These are phyloP conservation scores for Tipula confusa DNA, from an alignment of 2,888 invertebrate genomes.

Conservation along the genomic window DNA sequence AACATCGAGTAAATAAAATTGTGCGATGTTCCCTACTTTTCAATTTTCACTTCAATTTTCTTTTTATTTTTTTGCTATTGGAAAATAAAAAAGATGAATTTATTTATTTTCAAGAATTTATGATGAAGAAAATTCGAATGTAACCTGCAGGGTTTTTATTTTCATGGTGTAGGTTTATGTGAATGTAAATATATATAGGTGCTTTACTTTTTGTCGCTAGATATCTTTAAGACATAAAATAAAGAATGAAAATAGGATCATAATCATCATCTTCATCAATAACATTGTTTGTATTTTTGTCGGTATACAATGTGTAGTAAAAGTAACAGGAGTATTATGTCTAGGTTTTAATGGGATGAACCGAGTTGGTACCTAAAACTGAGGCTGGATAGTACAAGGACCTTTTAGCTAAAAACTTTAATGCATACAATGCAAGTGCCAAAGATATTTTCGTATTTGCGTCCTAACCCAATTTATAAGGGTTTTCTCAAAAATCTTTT, in stretches of 20 bases:
- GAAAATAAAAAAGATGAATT: not conserved
- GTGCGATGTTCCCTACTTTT: not conserved
- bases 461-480: too few species aligned
- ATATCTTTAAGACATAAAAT: not conserved
- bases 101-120: too few species aligned
- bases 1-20: not conserved
- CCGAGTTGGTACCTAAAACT: too few species aligned
- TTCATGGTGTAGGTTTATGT: not conserved
- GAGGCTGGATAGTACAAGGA: too few species aligned
- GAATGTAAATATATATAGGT: not conserved
- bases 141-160: constrained; percentile 3
- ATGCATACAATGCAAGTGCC: too few species aligned
- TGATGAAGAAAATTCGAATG: not conserved
- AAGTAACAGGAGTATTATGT: too few species aligned
- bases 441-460: too few species aligned
- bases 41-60: not conserved
- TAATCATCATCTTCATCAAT: not conserved
- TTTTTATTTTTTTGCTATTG: not conserved
- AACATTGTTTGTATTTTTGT: not conserved
- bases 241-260: not conserved
- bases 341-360: too few species aligned
- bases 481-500: too few species aligned
- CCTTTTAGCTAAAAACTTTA: too few species aligned
- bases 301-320: not conserved
- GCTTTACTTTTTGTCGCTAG: not conserved